Evolutionary conservation across 2,113 vertebrate species (phyloP).

Genomic region (Penelope pileata): DNA sequence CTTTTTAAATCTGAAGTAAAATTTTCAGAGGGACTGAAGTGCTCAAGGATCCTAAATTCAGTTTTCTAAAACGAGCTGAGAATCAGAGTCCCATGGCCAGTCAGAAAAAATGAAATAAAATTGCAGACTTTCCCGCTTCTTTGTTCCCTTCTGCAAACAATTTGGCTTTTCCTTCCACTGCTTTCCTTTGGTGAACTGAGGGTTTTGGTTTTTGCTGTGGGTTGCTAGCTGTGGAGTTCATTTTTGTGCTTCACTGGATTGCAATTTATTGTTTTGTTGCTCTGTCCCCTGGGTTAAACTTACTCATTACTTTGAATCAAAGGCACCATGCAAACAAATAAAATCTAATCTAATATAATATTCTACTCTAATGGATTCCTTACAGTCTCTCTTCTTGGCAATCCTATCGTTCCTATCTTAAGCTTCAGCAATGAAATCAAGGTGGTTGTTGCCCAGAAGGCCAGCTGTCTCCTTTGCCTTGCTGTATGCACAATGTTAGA

Average conservation of each 20-base stretch:
- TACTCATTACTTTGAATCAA: slow-evolving; percentile 55
- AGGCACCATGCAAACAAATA: slow-evolving; percentile 66
- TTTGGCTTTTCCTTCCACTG: background rate
- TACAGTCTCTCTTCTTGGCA: slow-evolving; percentile 55
- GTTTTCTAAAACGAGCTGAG: background rate
- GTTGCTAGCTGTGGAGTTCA: background rate
- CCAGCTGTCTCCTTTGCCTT: background rate
- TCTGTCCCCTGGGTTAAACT: slow-evolving; percentile 42
- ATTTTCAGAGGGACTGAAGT: background rate
- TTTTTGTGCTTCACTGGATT: slow-evolving; percentile 37
- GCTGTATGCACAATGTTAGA: background rate
- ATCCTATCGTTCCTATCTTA: slow-evolving; percentile 12
- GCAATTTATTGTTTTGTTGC: slow-evolving; percentile 38
- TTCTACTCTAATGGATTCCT: slow-evolving; percentile 56
- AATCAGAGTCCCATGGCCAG: background rate
- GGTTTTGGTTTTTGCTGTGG: background rate
- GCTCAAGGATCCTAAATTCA: background rate
- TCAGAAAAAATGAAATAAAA: background rate
- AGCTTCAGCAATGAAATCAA: slow-evolving; percentile 23
- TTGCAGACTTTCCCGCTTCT: background rate
- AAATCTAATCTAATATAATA: slow-evolving; percentile 58
- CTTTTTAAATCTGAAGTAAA: background rate
- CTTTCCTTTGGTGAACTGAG: background rate
- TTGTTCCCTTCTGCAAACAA: background rate
- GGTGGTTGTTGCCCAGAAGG: slow-evolving; percentile 19